Conservation (phyloP, 2,888 invertebrate genomes). For the Plutella xylostella region DNA sequence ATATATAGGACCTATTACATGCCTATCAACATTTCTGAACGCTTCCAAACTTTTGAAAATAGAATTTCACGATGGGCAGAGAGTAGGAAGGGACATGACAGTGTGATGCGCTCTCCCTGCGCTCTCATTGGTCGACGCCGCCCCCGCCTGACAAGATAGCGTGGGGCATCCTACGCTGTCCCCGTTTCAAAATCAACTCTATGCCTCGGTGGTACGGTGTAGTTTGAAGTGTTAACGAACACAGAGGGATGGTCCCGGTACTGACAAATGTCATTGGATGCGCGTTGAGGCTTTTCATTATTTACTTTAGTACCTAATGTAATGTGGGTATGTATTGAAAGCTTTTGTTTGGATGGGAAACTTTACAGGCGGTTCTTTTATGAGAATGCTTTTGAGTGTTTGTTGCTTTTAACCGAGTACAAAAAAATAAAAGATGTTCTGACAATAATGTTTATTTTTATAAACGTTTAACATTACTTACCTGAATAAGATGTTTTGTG, state of each 20-base stretch:
- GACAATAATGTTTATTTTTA: neutral
- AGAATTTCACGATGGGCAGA: slow-evolving; percentile 56
- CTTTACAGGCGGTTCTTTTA: too few relatives aligned
- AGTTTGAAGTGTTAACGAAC: slow-evolving; percentile 22
- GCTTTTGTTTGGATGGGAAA: slow-evolving; percentile 6
- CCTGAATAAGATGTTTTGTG: neutral
- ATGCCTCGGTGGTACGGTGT: slow-evolving; percentile 22
- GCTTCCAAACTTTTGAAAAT: too few relatives aligned
- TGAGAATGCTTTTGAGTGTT: too few relatives aligned
- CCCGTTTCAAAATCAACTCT: slow-evolving; percentile 25
- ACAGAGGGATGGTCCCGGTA: slow-evolving; percentile 59
- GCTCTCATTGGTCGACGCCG: slow-evolving; percentile 52
- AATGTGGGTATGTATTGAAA: slow-evolving; percentile 13
- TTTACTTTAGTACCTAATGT: slow-evolving; percentile 42
- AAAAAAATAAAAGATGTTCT: neutral
- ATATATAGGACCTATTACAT: too few relatives aligned
- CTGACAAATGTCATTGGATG: slow-evolving; percentile 68
- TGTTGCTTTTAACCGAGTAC: neutral
- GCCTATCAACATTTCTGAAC: too few relatives aligned
- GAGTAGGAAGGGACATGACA: slow-evolving; percentile 46
- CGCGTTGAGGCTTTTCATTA: slow-evolving; percentile 54
- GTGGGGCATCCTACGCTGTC: slow-evolving; percentile 53
- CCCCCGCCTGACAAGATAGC: slow-evolving; percentile 68
- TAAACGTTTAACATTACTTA: neutral
- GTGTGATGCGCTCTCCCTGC: slow-evolving; percentile 53